phyloP scores from a whole-genome alignment of 2,888 invertebrate species.

The Nasonovia ribisnigri region DNA sequence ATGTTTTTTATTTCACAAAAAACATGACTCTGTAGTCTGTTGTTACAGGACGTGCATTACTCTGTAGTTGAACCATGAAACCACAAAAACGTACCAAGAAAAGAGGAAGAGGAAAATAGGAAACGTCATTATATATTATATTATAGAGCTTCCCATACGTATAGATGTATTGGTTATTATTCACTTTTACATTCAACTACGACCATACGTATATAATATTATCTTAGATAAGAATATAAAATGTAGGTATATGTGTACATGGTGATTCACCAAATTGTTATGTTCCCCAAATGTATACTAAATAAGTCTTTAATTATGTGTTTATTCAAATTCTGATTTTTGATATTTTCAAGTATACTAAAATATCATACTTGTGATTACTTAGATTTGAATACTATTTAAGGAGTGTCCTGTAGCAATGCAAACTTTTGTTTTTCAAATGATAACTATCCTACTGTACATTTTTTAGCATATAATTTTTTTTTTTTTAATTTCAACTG shows the following conservation, averaged over 20 bases:
- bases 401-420: neutral
- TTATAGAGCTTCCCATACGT: neutral
- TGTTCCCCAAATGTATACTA: neutral
- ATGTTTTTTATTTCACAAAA: neutral
- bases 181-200: neutral
- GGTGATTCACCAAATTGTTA: neutral
- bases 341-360: neutral
- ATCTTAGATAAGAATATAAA: neutral
- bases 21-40: neutral
- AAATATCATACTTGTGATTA: neutral
- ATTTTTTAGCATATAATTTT: neutral
- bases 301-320: neutral
- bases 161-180: neutral
- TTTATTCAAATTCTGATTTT: neutral
- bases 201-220: neutral
- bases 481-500: too few relatives aligned
- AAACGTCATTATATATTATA: slow-evolving; percentile 44
- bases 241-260: neutral
- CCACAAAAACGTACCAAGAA: slow-evolving; percentile 49
- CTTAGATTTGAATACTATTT: neutral
- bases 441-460: neutral
- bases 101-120: slow-evolving; percentile 30
- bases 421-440: neutral
- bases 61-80: slow-evolving; percentile 49
- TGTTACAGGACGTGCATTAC: slow-evolving; percentile 17